Base-by-base conservation (phyloP, 2,113 vertebrate species). In the Spermophilus dauricus region DNA sequence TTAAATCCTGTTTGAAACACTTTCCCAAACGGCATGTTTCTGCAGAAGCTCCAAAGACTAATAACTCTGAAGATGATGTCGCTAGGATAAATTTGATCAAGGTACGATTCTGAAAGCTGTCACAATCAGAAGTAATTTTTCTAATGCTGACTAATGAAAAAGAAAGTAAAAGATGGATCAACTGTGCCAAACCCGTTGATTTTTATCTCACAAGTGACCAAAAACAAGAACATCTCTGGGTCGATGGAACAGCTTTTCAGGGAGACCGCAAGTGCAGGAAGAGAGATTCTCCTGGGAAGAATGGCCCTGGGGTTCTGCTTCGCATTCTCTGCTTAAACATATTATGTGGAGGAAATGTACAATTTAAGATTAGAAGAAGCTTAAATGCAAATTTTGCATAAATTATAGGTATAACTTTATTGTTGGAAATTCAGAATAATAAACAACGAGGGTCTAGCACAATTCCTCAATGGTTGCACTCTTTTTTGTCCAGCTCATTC, bases 111-210 rank as follows among this genome's bases (percentile, higher is more conserved):
- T 83, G 93, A 98, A 98, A 81, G 78, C 63, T 97, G 65, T 81
- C 89, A 69, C 86, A 45, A 78, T 61, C 32, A 97, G 63, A 95
- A 97, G 80, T 91, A 67, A 96, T 98, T 97, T 97, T 97, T 70
- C 86, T 90, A 69, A 93, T 97, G 97, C 97, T 98, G 97, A 98
- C 88, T 94, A 98, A 93, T 98, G 86, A 98, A 99, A 98, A 97
- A 93, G 87, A 93, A 98, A 98, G 97, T 94, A 95, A 87, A 98
- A 98, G 96, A 98, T 95, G 96, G 98, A 99, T 98, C 96, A 97
- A 98, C 82, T 94, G 69, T 17, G 90, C 88, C 97, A 95, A 98
- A 53, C 69, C 92, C 24, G 61, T 97, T 98, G 98, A 99, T 99
- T 98, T 97, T 70, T 92, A 80, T 91, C 96, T 99, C 86, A 32